A percentile compares a stretch with the other conserved stretches of the same genome.
Evolutionary conservation across 2,113 vertebrate species (phyloP).

Genomic region (Lampris megalopsis): DNA sequence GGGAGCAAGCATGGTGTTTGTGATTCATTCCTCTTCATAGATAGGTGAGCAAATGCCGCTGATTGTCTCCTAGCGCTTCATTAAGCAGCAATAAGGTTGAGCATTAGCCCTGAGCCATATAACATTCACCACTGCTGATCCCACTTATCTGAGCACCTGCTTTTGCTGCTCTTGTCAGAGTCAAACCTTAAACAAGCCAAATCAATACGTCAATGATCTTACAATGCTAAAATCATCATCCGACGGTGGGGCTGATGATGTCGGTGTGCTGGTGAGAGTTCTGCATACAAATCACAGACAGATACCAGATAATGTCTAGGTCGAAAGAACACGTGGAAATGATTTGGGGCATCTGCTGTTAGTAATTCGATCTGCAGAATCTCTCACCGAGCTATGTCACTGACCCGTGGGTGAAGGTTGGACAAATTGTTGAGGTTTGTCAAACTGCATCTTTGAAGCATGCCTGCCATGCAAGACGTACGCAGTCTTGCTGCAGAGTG

Average conservation of each 20-base stretch:
- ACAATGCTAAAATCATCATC: slow-evolving; percentile 10
- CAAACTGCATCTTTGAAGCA: background rate
- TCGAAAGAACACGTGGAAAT: background rate
- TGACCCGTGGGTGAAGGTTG: no score
- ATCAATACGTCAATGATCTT: slow-evolving; percentile 64
- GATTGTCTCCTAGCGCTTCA: slow-evolving; percentile 69
- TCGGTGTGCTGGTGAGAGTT: slow-evolving; percentile 4
- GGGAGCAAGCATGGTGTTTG: slow-evolving; percentile 12
- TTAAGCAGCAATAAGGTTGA: slow-evolving; percentile 69
- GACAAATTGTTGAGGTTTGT: no score
- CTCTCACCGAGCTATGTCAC: background rate
- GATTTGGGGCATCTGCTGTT: background rate
- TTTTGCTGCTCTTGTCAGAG: slow-evolving; percentile 44
- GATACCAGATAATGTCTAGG: background rate
- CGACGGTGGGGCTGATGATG: slow-evolving; percentile 35
- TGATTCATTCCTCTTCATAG: slow-evolving; percentile 48
- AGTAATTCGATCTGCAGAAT: background rate
- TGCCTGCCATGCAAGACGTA: background rate
- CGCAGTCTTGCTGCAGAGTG: background rate
- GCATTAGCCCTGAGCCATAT: slow-evolving; percentile 66
- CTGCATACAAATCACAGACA: background rate
- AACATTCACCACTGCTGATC: slow-evolving; percentile 74
- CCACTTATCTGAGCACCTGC: slow-evolving; percentile 73
- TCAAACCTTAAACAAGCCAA: slow-evolving; percentile 63
- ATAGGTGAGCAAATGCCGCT: slow-evolving; percentile 59